Percentiles rank a stretch among this genome's conserved stretches.
Conservation (phyloP, 2,888 invertebrate species). For the Campoplex capitator region DNA sequence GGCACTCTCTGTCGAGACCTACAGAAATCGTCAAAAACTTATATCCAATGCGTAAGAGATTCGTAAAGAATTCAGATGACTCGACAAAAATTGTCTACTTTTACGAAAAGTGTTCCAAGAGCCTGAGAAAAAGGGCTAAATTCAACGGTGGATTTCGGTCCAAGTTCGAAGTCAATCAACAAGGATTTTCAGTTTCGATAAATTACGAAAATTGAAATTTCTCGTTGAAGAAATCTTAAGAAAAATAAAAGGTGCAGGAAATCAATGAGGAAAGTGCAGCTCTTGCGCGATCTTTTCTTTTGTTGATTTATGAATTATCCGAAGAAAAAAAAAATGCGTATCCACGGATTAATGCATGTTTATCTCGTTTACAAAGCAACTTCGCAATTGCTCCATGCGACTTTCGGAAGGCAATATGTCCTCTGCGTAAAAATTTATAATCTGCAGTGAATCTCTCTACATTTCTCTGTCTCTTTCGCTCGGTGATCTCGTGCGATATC, state of each 20-base stretch:
- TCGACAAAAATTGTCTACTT: neutral
- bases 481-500: conserved; percentile 63
- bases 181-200: neutral
- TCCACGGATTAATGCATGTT: neutral
- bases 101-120: neutral
- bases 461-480: neutral
- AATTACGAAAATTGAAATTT: neutral
- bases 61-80: conserved; percentile 12
- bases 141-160: neutral
- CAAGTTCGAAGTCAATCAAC: neutral
- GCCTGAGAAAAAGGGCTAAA: neutral
- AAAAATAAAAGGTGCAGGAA: neutral
- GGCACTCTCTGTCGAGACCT: conserved; percentile 50
- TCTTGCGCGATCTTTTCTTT: neutral
- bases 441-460: conserved; percentile 61
- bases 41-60: conserved; percentile 56
- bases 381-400: conserved; percentile 22
- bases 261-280: neutral
- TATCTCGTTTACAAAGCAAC: neutral
- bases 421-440: conserved; percentile 60
- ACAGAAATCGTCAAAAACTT: conserved; percentile 51
- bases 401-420: conserved; percentile 13
- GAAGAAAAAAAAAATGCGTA: neutral
- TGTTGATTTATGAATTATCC: neutral
- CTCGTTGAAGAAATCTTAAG: no score